phyloP scores from a whole-genome alignment of 2,113 vertebrate genomes.

The Lamprologus lemairii region DNA sequence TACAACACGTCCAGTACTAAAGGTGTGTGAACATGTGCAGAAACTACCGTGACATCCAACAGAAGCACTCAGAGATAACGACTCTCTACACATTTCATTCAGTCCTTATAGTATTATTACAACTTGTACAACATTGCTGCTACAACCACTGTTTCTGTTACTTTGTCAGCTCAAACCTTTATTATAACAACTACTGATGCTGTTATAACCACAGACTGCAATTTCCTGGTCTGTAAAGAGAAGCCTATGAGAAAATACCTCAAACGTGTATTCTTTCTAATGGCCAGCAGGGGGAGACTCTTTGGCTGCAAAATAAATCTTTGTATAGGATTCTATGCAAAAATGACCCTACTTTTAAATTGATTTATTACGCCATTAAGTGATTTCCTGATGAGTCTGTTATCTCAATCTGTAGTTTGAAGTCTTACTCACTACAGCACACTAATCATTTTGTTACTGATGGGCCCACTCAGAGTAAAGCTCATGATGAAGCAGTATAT shows the following conservation, averaged over 20 bases:
- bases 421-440: not conserved
- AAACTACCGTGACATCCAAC: rapidly evolving
- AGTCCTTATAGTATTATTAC: rapidly evolving
- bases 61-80: not conserved
- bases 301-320: not conserved
- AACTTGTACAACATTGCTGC: not conserved
- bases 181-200: not conserved
- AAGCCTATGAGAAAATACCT: not conserved
- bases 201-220: not conserved
- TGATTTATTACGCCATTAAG: rapidly evolving
- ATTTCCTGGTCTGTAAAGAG: not conserved
- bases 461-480: not conserved
- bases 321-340: not conserved
- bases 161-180: rapidly evolving
- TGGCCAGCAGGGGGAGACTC: not conserved
- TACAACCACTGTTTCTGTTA: not conserved
- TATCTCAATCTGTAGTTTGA: not conserved
- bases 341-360: rapidly evolving
- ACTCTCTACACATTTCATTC: not conserved
- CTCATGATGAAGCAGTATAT: not conserved
- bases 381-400: not conserved
- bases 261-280: rapidly evolving
- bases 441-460: rapidly evolving
- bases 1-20: rapidly evolving
- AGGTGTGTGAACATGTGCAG: no score